These are phyloP conservation scores for Tyria jacobaeae DNA, from an alignment of 2,888 invertebrate genomes.

Conservation along the genomic window DNA sequence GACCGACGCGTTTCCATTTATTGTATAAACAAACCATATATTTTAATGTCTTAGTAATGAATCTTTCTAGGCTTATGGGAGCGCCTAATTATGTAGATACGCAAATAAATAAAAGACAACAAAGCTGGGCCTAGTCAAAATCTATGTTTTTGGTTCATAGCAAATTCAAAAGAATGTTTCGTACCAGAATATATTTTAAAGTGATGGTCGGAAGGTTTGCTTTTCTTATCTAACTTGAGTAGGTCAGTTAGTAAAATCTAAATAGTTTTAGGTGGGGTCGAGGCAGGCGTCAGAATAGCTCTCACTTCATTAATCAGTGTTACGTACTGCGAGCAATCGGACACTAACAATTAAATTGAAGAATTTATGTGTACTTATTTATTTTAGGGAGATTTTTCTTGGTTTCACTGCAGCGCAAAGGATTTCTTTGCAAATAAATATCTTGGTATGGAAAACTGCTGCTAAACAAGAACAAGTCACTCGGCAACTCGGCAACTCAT, in stretches of 20 bases:
- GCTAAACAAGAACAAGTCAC: too few species aligned
- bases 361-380: neutral
- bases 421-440: too few species aligned
- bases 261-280: neutral
- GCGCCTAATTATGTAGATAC: conserved; percentile 42
- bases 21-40: conserved; percentile 43
- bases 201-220: neutral
- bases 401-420: too few species aligned
- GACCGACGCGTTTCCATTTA: conserved; percentile 29
- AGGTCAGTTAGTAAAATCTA: too few species aligned
- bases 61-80: conserved; percentile 45
- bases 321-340: neutral
- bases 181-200: neutral
- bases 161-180: neutral
- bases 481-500: too few species aligned
- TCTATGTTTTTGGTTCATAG: neutral
- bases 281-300: neutral
- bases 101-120: neutral
- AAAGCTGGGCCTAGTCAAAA: neutral
- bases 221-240: neutral
- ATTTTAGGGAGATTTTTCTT: too few species aligned
- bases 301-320: conserved; percentile 7
- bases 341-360: neutral
- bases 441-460: too few species aligned
- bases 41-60: conserved; percentile 28